Percentiles rank a stretch among this genome's conserved stretches.
Conservation (phyloP, 2,797 vertebrate genomes). For the Characodon lateralis region DNA sequence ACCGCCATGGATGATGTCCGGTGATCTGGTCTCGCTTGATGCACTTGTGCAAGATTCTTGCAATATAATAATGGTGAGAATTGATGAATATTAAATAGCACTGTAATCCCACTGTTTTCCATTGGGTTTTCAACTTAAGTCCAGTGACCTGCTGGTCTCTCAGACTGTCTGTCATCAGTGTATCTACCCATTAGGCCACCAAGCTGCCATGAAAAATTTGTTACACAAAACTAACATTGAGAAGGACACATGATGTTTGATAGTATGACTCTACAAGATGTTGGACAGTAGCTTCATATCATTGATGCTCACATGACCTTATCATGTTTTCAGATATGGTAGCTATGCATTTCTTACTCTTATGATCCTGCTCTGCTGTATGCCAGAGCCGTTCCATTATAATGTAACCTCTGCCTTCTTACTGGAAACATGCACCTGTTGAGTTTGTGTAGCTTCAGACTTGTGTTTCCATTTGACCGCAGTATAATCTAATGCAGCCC, state of each 20-base stretch:
- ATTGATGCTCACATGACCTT: not conserved
- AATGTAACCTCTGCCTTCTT: not conserved
- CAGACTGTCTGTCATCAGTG: not conserved
- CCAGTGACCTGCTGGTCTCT: not conserved
- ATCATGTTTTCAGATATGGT: not conserved
- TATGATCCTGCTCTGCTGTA: not conserved
- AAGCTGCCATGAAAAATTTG: not conserved
- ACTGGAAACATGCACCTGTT: not conserved
- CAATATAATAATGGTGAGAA: not conserved
- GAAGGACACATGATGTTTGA: not conserved
- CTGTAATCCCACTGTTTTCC: not conserved
- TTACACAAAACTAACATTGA: too few relatives aligned
- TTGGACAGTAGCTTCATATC: not conserved
- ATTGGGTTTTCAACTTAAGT: not conserved
- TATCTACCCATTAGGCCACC: not conserved
- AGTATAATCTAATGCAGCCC: not conserved
- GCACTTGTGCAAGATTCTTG: not conserved
- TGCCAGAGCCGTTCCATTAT: not conserved
- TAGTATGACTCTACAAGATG: not conserved
- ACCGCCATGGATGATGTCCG: not conserved
- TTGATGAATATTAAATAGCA: not conserved
- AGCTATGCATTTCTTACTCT: not conserved
- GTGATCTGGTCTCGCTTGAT: not conserved
- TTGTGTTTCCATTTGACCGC: not conserved
- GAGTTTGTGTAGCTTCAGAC: not conserved